Conservation (phyloP, 1,140 invertebrate genomes). For the Trissolcus basalis region DNA sequence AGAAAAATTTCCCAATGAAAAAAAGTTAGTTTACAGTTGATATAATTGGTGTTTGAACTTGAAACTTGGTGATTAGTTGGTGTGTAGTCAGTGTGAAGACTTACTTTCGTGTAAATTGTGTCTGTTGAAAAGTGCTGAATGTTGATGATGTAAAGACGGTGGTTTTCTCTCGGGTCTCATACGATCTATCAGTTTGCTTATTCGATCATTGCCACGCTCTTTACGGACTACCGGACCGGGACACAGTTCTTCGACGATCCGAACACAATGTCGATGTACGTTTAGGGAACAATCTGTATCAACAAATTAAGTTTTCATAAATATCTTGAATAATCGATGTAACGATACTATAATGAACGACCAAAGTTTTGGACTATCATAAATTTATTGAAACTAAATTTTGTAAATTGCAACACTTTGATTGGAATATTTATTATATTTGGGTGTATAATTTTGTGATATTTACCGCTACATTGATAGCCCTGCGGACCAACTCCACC, state of each 20-base stretch:
- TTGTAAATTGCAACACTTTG: too few species aligned
- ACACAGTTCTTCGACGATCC: constrained; percentile 88
- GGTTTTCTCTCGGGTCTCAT: constrained; percentile 80
- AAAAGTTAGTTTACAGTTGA: too few species aligned
- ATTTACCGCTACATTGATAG: constrained; percentile 90
- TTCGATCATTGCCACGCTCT: constrained; percentile 80
- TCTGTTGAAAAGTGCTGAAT: constrained; percentile 58
- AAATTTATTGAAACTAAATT: too few species aligned
- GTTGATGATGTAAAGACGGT: constrained; percentile 68
- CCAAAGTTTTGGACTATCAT: too few species aligned
- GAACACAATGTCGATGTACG: constrained; percentile 90
- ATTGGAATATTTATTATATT: too few species aligned
- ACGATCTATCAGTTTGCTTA: constrained; percentile 86
- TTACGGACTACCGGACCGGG: constrained; percentile 85
- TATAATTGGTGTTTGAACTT: too few species aligned
- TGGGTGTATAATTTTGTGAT: not conserved
- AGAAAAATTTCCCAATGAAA: not conserved
- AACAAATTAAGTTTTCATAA: constrained; percentile 6
- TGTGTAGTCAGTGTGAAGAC: constrained; percentile 3
- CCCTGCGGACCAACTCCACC: constrained; percentile 96
- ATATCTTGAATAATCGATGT: too few species aligned
- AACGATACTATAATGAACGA: too few species aligned
- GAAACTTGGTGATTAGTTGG: too few species aligned
- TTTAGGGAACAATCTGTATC: constrained; percentile 90
- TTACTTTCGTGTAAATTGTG: constrained; percentile 71